Conservation (phyloP, 2,113 vertebrate genomes). For the Xiphophorus couchianus region DNA sequence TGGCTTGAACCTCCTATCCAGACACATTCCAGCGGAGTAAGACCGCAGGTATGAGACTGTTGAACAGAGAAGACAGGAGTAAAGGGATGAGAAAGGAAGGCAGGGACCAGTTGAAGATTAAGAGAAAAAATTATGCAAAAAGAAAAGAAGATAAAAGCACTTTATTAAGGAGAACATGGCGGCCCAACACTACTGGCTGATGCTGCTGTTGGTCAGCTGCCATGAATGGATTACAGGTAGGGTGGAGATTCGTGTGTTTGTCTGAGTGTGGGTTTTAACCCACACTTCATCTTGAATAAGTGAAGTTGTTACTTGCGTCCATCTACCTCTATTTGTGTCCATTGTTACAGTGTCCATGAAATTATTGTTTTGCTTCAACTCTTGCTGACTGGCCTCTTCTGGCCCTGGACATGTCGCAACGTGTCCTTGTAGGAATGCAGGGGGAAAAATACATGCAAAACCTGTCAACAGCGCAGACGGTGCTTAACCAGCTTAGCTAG, state of each 20-base stretch:
- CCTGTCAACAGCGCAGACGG: background rate
- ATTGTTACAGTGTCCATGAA: background rate
- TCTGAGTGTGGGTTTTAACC: background rate
- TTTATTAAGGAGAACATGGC: slow-evolving; percentile 58
- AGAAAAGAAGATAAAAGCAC: slow-evolving; percentile 5
- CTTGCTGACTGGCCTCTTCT: slow-evolving; percentile 13
- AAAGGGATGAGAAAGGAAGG: slow-evolving; percentile 41
- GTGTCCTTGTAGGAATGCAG: slow-evolving; percentile 45
- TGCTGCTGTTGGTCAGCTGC: slow-evolving; percentile 58
- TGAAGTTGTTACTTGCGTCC: slow-evolving; percentile 2
- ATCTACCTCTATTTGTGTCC: background rate
- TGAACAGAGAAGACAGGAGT: slow-evolving; percentile 14
- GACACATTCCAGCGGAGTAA: slow-evolving; percentile 66
- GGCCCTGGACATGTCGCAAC: slow-evolving; percentile 32
- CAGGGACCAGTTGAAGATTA: background rate
- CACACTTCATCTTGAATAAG: background rate
- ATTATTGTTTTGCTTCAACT: background rate
- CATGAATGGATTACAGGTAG: slow-evolving; percentile 69
- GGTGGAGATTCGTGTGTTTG: background rate
- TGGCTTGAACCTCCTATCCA: slow-evolving; percentile 40
- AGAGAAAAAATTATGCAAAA: slow-evolving; percentile 1
- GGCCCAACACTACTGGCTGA: slow-evolving; percentile 53
- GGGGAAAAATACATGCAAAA: background rate
- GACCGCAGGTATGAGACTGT: slow-evolving; percentile 33
- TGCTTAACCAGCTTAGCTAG: background rate